Conservation (phyloP, 2,797 vertebrate genomes). For the Crenichthys baileyi region DNA sequence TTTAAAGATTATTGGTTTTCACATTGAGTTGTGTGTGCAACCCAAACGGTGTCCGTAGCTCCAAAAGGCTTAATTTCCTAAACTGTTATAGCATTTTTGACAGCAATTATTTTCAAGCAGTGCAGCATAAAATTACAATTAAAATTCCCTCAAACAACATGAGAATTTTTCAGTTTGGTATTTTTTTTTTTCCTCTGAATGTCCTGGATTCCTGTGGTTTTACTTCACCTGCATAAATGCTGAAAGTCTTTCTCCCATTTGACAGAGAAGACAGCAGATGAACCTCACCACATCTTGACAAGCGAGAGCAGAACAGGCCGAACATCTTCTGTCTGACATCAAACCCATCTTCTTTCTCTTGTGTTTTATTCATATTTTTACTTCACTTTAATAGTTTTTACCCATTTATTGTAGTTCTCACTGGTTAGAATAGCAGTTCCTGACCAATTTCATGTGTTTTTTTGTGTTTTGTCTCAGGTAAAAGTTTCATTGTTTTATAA, state of each 20-base stretch:
- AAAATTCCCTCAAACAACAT: slow-evolving; percentile 60
- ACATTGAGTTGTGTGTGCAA: background rate
- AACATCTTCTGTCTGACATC: slow-evolving; percentile 57
- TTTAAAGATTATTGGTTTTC: background rate
- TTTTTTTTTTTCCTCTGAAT: slow-evolving; percentile 15
- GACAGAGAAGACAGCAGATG: slow-evolving; percentile 47
- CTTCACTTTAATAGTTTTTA: slow-evolving; percentile 36
- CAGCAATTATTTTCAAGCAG: slow-evolving; percentile 74
- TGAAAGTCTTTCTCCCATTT: slow-evolving; percentile 41
- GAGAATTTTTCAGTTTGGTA: slow-evolving; percentile 47
- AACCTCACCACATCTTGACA: slow-evolving; percentile 46
- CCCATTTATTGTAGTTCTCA: slow-evolving; percentile 16
- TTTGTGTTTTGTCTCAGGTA: background rate
- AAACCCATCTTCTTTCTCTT: slow-evolving; percentile 16
- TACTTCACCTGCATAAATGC: slow-evolving; percentile 57
- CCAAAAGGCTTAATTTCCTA: slow-evolving; percentile 44
- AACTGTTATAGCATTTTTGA: slow-evolving; percentile 65
- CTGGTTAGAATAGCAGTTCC: slow-evolving; percentile 33
- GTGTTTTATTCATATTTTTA: background rate
- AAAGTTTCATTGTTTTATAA: background rate
- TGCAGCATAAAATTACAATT: slow-evolving; percentile 68
- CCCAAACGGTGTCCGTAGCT: slow-evolving; percentile 17
- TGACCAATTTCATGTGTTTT: slow-evolving; percentile 7
- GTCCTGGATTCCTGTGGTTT: slow-evolving; percentile 31
- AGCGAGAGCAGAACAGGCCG: slow-evolving; percentile 32